Percentiles rank a stretch among this genome's conserved stretches.
Evolutionary conservation across 2,888 invertebrate genomes (phyloP).

Genomic region (Nomada ferruginata): DNA sequence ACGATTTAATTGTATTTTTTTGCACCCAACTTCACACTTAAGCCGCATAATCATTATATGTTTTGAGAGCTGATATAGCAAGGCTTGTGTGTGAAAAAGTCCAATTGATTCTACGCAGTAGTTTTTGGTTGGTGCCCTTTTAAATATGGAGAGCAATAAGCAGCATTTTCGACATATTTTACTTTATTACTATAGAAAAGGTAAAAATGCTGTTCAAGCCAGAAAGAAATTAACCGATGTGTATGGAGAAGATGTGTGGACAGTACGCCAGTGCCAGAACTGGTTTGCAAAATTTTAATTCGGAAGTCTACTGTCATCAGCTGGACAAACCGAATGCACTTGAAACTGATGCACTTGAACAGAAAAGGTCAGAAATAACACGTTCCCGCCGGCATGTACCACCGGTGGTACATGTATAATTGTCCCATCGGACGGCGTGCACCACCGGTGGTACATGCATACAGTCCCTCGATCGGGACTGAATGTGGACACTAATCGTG

Average conservation of each 20-base stretch:
- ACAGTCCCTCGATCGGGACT: too few relatives aligned
- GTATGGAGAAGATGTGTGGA: slow-evolving; percentile 63
- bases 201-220: slow-evolving; percentile 57
- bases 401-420: too few relatives aligned
- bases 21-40: background rate
- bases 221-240: slow-evolving; percentile 35
- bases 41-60: slow-evolving; percentile 2
- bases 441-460: too few relatives aligned
- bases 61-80: slow-evolving; percentile 12
- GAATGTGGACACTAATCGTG: too few relatives aligned
- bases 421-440: too few relatives aligned
- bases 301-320: slow-evolving; percentile 2
- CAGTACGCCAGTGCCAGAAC: slow-evolving; percentile 64
- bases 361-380: background rate
- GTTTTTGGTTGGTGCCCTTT: slow-evolving; percentile 65
- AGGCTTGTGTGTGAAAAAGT: slow-evolving; percentile 59
- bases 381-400: too few relatives aligned
- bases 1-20: background rate
- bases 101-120: slow-evolving; percentile 60
- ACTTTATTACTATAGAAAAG: slow-evolving; percentile 34
- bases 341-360: background rate
- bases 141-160: slow-evolving; percentile 58
- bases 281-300: slow-evolving; percentile 67
- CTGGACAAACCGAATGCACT: slow-evolving; percentile 1
- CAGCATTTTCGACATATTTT: slow-evolving; percentile 40